Percentiles rank a stretch among this genome's conserved stretches.
Evolutionary conservation across 2,797 vertebrate genomes (phyloP).

Genomic region (Diplodus puntazzo): DNA sequence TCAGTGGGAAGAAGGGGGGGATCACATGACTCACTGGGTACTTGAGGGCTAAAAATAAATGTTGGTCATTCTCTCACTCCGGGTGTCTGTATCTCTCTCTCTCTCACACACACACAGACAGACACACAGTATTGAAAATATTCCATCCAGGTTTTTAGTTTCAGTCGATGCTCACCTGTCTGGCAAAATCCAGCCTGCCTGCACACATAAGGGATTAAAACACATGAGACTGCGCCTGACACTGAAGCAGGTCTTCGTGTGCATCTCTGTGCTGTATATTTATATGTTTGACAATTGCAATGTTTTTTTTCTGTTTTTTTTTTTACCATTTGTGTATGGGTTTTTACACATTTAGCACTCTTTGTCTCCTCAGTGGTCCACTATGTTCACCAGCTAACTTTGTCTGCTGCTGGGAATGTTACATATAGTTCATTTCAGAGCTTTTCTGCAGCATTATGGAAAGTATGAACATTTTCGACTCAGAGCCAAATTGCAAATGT

Average conservation of each 20-base stretch:
- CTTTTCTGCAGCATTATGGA: neutral
- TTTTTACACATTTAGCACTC: neutral
- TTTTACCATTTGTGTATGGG: neutral
- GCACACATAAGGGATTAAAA: conserved; percentile 7
- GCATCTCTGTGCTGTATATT: neutral
- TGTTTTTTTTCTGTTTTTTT: too few species aligned
- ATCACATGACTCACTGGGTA: conserved; percentile 83
- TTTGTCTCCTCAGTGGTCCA: neutral
- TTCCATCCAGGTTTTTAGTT: conserved; percentile 51
- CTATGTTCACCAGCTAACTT: neutral
- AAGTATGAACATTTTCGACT: neutral
- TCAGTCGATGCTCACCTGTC: conserved; percentile 33
- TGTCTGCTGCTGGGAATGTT: neutral
- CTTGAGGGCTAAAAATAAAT: conserved; percentile 84
- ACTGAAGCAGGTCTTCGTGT: neutral
- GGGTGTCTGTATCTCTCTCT: conserved; percentile 41
- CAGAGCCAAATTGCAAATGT: neutral
- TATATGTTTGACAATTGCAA: neutral
- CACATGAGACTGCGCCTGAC: neutral
- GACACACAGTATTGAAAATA: conserved; percentile 38
- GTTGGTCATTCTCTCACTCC: conserved; percentile 71
- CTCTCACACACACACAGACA: conserved; percentile 5
- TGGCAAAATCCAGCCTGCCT: conserved; percentile 8
- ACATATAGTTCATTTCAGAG: neutral
- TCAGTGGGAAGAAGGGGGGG: conserved; percentile 61